phyloP scores from a whole-genome alignment of 2,797 vertebrate species.

The Hypotaenidia philippensis region DNA sequence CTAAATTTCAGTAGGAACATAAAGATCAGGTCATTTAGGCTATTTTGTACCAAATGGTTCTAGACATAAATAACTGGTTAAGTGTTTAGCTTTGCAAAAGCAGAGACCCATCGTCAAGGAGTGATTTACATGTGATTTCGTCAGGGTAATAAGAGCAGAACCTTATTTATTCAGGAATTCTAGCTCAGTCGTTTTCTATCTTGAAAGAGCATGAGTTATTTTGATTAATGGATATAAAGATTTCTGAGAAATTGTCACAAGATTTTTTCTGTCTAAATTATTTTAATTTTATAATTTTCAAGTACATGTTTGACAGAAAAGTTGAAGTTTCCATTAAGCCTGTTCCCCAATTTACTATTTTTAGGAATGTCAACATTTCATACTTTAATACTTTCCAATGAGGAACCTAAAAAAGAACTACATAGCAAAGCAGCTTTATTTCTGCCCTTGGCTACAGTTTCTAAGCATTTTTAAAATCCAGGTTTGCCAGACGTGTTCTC shows the following conservation, averaged over 20 bases:
- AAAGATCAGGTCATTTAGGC: background rate
- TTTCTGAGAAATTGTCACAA: background rate
- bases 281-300: background rate
- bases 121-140: background rate
- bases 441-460: constrained; percentile 1
- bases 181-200: background rate
- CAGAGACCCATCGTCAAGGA: background rate
- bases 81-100: background rate
- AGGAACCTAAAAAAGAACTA: background rate
- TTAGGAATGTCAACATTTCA: background rate
- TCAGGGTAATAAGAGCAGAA: background rate
- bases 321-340: background rate
- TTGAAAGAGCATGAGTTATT: background rate
- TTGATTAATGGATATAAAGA: background rate
- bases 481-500: background rate
- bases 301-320: background rate
- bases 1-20: background rate
- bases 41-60: background rate
- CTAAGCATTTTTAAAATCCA: constrained; percentile 11
- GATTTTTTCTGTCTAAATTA: background rate
- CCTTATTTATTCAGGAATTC: background rate
- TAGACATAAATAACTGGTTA: background rate
- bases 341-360: background rate
- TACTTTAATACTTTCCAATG: background rate
- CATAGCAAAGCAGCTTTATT: constrained; percentile 31